Evolutionary conservation across 2,113 vertebrate genomes (phyloP).

Genomic region (Diadophis punctatus): DNA sequence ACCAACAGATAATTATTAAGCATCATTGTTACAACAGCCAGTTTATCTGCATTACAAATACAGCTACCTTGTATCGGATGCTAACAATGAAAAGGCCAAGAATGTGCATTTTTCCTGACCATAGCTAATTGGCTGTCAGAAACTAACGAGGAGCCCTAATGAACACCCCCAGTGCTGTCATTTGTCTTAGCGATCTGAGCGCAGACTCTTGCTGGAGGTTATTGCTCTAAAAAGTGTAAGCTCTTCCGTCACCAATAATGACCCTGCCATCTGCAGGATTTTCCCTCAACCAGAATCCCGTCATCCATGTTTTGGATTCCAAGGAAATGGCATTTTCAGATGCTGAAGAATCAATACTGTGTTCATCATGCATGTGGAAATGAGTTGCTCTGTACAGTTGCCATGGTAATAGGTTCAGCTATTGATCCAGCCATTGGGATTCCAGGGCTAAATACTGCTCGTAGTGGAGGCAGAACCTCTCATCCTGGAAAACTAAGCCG

Average conservation of each 20-base stretch:
- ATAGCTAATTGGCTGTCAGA: constrained; percentile 30
- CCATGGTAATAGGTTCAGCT: constrained; percentile 62
- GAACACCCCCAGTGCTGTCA: constrained; percentile 3
- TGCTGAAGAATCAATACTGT: constrained; percentile 61
- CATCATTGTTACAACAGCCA: not conserved
- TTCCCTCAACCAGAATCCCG: constrained; percentile 38
- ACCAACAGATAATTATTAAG: not conserved
- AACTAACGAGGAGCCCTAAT: constrained; percentile 18
- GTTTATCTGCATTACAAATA: not conserved
- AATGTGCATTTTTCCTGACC: not conserved
- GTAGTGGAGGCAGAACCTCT: constrained; percentile 47
- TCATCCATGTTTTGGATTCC: constrained; percentile 53
- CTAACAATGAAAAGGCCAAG: not conserved
- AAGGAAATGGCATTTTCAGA: constrained; percentile 49
- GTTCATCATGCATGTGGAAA: constrained; percentile 55
- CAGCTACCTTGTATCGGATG: constrained; percentile 12
- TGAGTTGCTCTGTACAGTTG: constrained; percentile 60
- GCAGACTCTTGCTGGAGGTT: constrained; percentile 13
- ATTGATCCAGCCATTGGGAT: constrained; percentile 61
- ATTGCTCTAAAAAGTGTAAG: not conserved
- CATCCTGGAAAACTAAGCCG: constrained; percentile 52
- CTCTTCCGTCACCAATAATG: constrained; percentile 25
- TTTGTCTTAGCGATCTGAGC: constrained; percentile 28
- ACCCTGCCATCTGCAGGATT: constrained; percentile 27
- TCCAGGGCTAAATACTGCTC: constrained; percentile 48